A percentile compares a stretch with the other conserved stretches of the same genome.
These are phyloP conservation scores for Aurelia sp. DNA, from an alignment of 30 jellyfish, hydroid and myxozoan genomes.

Conservation along the genomic window DNA sequence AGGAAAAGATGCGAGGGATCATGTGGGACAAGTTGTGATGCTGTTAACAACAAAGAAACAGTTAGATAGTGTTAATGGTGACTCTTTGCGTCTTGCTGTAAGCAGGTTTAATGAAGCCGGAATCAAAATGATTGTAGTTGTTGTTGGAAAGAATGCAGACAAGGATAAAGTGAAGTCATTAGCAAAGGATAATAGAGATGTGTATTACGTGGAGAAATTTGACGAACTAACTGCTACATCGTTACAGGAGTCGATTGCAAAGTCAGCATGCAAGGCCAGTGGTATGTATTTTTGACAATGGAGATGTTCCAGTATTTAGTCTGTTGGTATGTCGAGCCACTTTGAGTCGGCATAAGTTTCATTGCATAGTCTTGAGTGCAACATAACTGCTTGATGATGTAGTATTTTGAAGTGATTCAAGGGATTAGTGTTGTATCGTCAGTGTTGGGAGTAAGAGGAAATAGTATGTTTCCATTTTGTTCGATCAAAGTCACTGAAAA, in stretches of 20 bases:
- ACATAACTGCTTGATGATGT: no score
- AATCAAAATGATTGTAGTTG: conserved; percentile 44
- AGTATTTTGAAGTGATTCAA: no score
- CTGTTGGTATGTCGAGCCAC: neutral
- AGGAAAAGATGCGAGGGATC: conserved; percentile 54
- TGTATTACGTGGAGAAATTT: conserved; percentile 32
- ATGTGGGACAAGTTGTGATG: conserved; percentile 49
- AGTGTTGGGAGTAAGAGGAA: no score
- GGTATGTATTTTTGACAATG: conserved; percentile 17
- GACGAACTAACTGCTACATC: conserved; percentile 25
- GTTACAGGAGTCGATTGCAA: conserved; percentile 15
- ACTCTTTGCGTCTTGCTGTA: conserved; percentile 32
- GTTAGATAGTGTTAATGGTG: conserved; percentile 22
- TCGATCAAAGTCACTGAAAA: no score
- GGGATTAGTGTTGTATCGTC: no score
- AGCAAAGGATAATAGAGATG: conserved; percentile 3
- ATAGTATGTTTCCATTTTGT: no score
- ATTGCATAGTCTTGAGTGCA: no score
- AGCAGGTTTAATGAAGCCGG: conserved; percentile 51
- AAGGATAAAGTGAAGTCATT: conserved; percentile 6
- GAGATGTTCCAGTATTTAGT: neutral
- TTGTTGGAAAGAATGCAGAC: conserved; percentile 40
- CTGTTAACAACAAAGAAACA: conserved; percentile 39
- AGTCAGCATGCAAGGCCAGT: conserved; percentile 38
- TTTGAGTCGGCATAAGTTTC: no score